Percentiles rank a stretch among this genome's conserved stretches.
phyloP scores from a whole-genome alignment of 1,140 invertebrate species.

The Diorhabda sublineata region DNA sequence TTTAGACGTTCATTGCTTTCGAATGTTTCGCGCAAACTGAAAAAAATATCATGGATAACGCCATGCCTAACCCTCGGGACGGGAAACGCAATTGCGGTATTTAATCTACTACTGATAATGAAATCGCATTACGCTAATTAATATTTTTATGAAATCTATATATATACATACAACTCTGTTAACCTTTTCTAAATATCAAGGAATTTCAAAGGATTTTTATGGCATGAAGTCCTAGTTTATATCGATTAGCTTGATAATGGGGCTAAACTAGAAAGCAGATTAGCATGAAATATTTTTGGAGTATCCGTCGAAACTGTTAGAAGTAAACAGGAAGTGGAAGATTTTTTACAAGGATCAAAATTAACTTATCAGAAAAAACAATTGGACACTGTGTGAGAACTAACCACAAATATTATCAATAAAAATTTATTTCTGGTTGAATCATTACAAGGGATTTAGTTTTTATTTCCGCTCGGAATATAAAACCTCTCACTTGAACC shows the following conservation, averaged over 20 bases:
- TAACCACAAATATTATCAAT: too few relatives aligned
- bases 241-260: conserved; percentile 1
- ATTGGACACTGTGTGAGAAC: too few relatives aligned
- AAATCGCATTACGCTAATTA: conserved; percentile 16
- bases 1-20: neutral
- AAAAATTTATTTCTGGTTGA: too few relatives aligned
- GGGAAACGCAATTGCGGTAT: conserved; percentile 13
- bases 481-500: too few relatives aligned
- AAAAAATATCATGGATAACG: conserved; percentile 4
- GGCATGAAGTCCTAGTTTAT: conserved; percentile 1
- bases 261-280: too few relatives aligned
- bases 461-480: too few relatives aligned
- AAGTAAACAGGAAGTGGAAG: too few relatives aligned
- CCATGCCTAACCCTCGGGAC: neutral
- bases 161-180: neutral
- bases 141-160: conserved; percentile 1
- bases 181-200: conserved; percentile 15
- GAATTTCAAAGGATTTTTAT: neutral
- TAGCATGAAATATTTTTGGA: too few relatives aligned
- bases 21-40: conserved; percentile 22
- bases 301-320: too few relatives aligned
- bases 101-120: conserved; percentile 12
- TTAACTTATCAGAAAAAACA: too few relatives aligned
- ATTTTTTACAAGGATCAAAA: too few relatives aligned
- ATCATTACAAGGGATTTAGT: too few relatives aligned